Percentiles rank a stretch among this genome's conserved stretches.
phyloP scores from a whole-genome alignment of 2,888 invertebrate genomes.

The Philaethria dido region DNA sequence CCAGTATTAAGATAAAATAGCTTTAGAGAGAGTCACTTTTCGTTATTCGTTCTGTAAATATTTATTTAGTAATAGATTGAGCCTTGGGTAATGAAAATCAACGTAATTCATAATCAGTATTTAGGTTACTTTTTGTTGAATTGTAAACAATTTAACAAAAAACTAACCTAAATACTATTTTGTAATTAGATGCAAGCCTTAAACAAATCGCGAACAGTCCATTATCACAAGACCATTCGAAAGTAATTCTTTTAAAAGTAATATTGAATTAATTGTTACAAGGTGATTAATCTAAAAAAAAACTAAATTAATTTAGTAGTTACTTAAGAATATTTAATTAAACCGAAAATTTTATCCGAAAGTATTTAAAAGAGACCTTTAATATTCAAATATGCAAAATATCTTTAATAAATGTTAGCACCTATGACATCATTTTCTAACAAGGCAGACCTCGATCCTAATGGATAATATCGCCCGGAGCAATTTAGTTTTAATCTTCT shows the following conservation, averaged over 20 bases:
- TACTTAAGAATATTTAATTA: neutral
- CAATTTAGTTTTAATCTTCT: slow-evolving; percentile 31
- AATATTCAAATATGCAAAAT: neutral
- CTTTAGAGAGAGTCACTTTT: neutral
- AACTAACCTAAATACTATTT: slow-evolving; percentile 2
- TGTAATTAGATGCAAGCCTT: neutral
- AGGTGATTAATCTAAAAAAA: neutral
- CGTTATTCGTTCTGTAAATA: neutral
- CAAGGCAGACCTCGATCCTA: slow-evolving; percentile 37
- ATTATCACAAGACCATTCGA: neutral
- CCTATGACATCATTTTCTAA: slow-evolving; percentile 28
- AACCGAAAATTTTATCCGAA: neutral
- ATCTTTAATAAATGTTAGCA: slow-evolving; percentile 16
- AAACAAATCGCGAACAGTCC: neutral
- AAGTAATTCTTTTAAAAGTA: slow-evolving; percentile 11
- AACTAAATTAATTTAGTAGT: too few relatives aligned
- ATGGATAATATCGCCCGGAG: slow-evolving; percentile 40
- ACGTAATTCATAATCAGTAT: neutral
- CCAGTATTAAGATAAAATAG: too few relatives aligned
- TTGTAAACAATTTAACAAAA: neutral
- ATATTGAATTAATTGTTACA: neutral
- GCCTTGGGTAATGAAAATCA: neutral
- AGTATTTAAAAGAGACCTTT: neutral
- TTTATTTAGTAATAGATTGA: neutral
- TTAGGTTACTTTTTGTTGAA: too few relatives aligned